These are phyloP conservation scores for Aphelocoma coerulescens DNA, from an alignment of 2,113 vertebrate species.

Conservation along the genomic window DNA sequence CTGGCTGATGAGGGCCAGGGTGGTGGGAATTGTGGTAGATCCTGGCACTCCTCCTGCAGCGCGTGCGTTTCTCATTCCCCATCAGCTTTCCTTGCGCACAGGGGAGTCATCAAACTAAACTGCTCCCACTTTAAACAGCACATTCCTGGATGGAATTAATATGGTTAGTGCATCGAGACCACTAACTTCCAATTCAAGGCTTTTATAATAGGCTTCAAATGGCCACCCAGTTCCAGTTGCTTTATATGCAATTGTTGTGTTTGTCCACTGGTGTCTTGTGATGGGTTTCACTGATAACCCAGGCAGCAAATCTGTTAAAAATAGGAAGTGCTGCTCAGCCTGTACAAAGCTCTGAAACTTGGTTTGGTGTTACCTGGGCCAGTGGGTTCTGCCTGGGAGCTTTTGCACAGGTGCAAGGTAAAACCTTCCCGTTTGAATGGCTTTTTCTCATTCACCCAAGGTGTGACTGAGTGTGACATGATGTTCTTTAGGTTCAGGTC, in stretches of 20 bases:
- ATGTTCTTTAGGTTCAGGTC: not conserved
- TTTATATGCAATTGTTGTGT: not conserved
- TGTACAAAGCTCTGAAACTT: not conserved
- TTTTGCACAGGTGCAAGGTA: not conserved
- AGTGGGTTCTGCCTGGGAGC: not conserved
- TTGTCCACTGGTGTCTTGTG: not conserved
- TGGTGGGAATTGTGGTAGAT: not conserved
- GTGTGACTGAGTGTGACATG: not conserved
- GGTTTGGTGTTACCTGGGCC: not conserved
- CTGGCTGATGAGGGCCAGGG: not conserved
- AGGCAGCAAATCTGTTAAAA: not conserved
- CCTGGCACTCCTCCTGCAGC: not conserved
- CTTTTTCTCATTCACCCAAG: not conserved
- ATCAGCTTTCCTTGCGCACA: not conserved
- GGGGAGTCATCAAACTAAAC: not conserved
- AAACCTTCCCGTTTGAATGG: not conserved
- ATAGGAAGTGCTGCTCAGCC: not conserved
- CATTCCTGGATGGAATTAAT: not conserved
- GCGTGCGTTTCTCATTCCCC: not conserved
- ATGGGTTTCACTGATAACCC: not conserved
- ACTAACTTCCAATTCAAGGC: not conserved
- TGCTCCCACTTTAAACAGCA: not conserved
- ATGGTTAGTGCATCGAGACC: not conserved
- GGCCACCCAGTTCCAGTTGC: not conserved
- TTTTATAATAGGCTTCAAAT: not conserved